phyloP scores from a whole-genome alignment of 2,888 invertebrate species.

The Mongoloraphidia duomilia region DNA sequence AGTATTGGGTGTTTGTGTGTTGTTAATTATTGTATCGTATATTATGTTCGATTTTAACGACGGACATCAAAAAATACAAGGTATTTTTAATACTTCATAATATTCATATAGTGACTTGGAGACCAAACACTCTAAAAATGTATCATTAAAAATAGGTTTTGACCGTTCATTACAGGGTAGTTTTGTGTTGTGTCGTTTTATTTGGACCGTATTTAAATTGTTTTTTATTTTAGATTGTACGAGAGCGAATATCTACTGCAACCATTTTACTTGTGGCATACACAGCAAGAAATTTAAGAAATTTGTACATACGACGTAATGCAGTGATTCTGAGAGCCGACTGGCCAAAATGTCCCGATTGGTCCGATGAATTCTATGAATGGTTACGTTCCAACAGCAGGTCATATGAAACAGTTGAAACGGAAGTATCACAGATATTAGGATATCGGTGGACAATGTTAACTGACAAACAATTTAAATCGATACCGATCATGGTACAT shows the following conservation, averaged over 20 bases:
- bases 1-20: too few species aligned
- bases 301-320: slow-evolving; percentile 52
- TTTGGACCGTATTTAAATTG: not conserved
- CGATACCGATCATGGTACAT: slow-evolving; percentile 19
- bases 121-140: too few species aligned
- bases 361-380: slow-evolving; percentile 48
- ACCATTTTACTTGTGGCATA: slow-evolving; percentile 57
- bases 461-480: slow-evolving; percentile 47
- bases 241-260: slow-evolving; percentile 63
- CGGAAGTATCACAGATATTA: slow-evolving; percentile 52
- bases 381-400: slow-evolving; percentile 48
- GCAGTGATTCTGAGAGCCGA: slow-evolving; percentile 54
- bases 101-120: too few species aligned
- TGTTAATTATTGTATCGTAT: too few species aligned
- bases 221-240: slow-evolving; percentile 37
- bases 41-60: too few species aligned
- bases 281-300: slow-evolving; percentile 44
- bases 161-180: too few species aligned
- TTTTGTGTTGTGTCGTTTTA: not conserved
- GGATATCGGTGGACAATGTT: slow-evolving; percentile 53
- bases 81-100: too few species aligned
- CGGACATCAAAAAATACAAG: too few species aligned
- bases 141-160: too few species aligned
- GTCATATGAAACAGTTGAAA: slow-evolving; percentile 48
- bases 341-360: slow-evolving; percentile 51